These are phyloP conservation scores for Gila robusta DNA, from an alignment of 2,797 vertebrate species.

Conservation along the genomic window DNA sequence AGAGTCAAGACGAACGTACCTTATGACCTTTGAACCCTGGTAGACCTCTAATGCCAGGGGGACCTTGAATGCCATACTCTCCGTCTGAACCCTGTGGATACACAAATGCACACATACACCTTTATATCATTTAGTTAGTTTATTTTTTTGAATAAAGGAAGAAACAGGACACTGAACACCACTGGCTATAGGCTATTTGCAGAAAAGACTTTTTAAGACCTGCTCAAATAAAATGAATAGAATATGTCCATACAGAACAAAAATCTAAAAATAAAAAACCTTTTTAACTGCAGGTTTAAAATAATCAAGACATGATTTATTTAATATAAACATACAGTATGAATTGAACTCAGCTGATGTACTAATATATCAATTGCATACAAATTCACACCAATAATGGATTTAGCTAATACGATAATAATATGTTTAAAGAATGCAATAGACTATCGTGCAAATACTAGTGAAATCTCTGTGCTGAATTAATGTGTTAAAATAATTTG, in stretches of 20 bases:
- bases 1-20: conserved; percentile 56
- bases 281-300: neutral
- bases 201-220: too few relatives aligned
- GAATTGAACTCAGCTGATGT: too few relatives aligned
- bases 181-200: neutral
- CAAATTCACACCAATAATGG: neutral
- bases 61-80: conserved; percentile 64
- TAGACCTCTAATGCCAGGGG: conserved; percentile 67
- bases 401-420: neutral
- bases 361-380: neutral
- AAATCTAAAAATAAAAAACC: too few relatives aligned
- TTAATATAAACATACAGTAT: too few relatives aligned
- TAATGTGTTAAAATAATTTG: neutral
- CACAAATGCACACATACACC: neutral
- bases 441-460: neutral
- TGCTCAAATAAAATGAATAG: too few relatives aligned
- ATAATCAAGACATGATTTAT: neutral
- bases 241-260: too few relatives aligned
- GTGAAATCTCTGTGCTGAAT: neutral
- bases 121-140: neutral
- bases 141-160: neutral
- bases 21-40: conserved; percentile 70
- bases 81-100: conserved; percentile 64
- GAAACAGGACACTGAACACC: neutral
- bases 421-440: neutral